phyloP scores from a whole-genome alignment of 2,888 invertebrate species.

The Phyto melanocephala region DNA sequence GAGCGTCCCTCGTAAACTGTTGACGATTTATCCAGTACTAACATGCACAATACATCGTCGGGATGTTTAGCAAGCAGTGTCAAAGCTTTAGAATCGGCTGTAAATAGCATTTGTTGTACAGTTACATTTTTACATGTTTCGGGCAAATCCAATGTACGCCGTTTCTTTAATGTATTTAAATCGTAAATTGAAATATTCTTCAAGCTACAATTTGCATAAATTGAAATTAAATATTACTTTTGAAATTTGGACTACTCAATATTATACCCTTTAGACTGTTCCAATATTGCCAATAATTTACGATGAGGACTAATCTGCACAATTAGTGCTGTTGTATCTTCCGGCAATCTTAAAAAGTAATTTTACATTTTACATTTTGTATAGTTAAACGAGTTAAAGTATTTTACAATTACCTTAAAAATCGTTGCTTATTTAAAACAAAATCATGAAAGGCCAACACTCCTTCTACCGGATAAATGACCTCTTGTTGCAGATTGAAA shows the following conservation, averaged over 20 bases:
- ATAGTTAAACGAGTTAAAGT: neutral
- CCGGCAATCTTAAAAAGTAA: conserved; percentile 71
- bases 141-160: conserved; percentile 84
- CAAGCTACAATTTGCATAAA: conserved; percentile 39
- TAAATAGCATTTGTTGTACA: conserved; percentile 79
- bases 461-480: conserved; percentile 89
- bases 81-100: conserved; percentile 89
- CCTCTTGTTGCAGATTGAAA: conserved; percentile 86
- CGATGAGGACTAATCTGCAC: conserved; percentile 76
- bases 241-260: neutral
- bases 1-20: conserved; percentile 74
- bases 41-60: conserved; percentile 83
- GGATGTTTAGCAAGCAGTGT: conserved; percentile 90
- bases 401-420: conserved; percentile 80
- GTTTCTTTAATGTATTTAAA: conserved; percentile 84
- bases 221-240: neutral
- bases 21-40: conserved; percentile 85
- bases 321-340: conserved; percentile 72
- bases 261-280: conserved; percentile 70
- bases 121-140: conserved; percentile 75
- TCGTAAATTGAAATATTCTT: conserved; percentile 82
- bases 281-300: conserved; percentile 76
- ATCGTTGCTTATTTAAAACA: conserved; percentile 85
- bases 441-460: conserved; percentile 87
- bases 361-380: neutral